Evolutionary conservation across 2,797 vertebrate genomes (phyloP).

Genomic region (Eurystomus glaucurus): DNA sequence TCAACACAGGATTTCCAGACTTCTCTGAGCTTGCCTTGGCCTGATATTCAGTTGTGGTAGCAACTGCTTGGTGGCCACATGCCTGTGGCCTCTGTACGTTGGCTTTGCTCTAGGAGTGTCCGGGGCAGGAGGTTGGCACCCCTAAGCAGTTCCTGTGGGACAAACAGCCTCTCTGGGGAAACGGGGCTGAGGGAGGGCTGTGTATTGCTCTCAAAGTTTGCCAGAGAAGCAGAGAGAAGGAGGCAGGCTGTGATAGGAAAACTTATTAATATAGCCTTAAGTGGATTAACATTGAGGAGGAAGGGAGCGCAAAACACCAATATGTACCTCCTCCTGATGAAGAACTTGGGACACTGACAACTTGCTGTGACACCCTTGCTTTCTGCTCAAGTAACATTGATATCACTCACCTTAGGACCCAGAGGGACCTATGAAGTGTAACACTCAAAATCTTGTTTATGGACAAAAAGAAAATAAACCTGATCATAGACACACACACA

Average conservation of each 20-base stretch:
- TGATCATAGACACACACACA: neutral
- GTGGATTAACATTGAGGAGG: neutral
- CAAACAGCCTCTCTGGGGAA: neutral
- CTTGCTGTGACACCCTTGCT: neutral
- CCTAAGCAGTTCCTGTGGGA: neutral
- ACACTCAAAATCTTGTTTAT: neutral
- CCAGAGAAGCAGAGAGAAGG: neutral
- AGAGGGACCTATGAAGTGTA: neutral
- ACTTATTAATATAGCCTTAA: neutral
- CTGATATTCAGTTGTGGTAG: neutral
- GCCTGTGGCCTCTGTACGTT: neutral
- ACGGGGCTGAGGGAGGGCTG: too few relatives aligned
- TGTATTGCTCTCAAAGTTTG: neutral
- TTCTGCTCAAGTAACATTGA: neutral
- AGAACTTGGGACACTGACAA: neutral
- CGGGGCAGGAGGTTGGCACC: neutral
- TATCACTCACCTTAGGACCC: neutral
- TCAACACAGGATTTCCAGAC: neutral
- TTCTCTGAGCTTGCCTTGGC: neutral
- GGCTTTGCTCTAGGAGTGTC: rapidly evolving
- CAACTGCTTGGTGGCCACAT: neutral
- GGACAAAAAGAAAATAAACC: neutral
- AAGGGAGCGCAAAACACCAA: neutral
- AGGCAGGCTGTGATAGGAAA: neutral
- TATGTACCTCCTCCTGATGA: neutral